Evolutionary conservation across 2,113 vertebrate species (phyloP).

Genomic region (Tetraodon nigroviridis): DNA sequence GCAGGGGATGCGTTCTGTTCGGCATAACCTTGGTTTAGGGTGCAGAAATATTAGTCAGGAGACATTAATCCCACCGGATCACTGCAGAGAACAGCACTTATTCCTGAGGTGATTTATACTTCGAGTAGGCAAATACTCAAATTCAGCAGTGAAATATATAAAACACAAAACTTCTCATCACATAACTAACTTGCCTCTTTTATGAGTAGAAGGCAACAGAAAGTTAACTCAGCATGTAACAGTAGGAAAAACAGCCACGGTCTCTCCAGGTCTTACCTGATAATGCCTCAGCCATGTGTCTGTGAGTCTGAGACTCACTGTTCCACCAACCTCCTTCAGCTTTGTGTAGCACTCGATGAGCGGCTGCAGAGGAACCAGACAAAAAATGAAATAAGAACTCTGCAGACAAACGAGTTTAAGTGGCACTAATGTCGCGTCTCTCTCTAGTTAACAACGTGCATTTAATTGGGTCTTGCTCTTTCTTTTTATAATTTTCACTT

Average conservation of each 20-base stretch:
- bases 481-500: too few species aligned
- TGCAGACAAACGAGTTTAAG: background rate
- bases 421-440: constrained; percentile 13
- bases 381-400: background rate
- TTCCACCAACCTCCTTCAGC: constrained; percentile 86
- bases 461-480: background rate
- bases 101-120: background rate
- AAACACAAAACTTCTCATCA: too few species aligned
- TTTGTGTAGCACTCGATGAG: constrained; percentile 93
- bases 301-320: constrained; percentile 85
- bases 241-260: too few species aligned
- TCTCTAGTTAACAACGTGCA: constrained; percentile 7
- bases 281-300: constrained; percentile 96
- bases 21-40: constrained; percentile 80
- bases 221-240: too few species aligned
- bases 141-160: background rate
- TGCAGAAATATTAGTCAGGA: constrained; percentile 31
- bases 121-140: constrained; percentile 8
- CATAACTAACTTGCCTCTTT: too few species aligned
- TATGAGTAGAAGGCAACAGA: too few species aligned
- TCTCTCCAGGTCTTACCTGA: constrained; percentile 81
- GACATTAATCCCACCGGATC: constrained; percentile 13
- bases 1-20: constrained; percentile 90
- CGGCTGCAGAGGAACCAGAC: constrained; percentile 70
- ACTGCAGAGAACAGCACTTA: constrained; percentile 4